Base-by-base conservation (phyloP, 2,888 invertebrate genomes). In the Allygus modestus region DNA sequence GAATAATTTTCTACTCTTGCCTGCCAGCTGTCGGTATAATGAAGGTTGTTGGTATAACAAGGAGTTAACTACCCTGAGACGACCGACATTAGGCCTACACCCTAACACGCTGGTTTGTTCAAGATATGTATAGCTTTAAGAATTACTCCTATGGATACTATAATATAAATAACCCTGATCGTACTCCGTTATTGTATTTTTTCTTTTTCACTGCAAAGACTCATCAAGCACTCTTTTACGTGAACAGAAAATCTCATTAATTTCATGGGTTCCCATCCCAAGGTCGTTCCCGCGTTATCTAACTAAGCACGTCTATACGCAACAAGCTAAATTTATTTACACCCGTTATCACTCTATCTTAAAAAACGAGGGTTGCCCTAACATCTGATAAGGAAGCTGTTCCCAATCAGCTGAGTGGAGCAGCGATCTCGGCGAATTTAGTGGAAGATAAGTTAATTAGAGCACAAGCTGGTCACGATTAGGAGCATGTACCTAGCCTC, bases 361-460 rank as follows among this genome's bases (percentile, higher is more conserved):
- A 46, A 77, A 73, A 46, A 77, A 79, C 79, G 79, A 33, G 79
- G n/a, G 51, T 77, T 17, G 51, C 17, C 23, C 43, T 11, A 46
- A 26, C 75, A 79, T 79, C 79, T 58, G 79, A 79, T 79, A 79
- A 54, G n/a, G 23, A n/a, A 37, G n/a, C n/a, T 28, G 26, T 20
- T 28, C 5, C 23, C 58, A 79, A 79, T 79, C 79, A 79, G 79
- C 79, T 79, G 73, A 33, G 33, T 79, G 51, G 46, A 12, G n/a
- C 33, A 58, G 58, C 79, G 28, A 79, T 79, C 79, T 79, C 33
- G 51, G 54, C 54, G 79, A 79, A 79, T 79, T 79, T 79, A 79
- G 77, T 51, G 77, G 51, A 79, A 79, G 79, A 79, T 79, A 79
- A 79, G 79, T 79, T 79, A 79, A 79, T 79, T 79, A 79, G 79